These are phyloP conservation scores for Ectropis grisescens DNA, from an alignment of 1,140 invertebrate species.

Conservation along the genomic window DNA sequence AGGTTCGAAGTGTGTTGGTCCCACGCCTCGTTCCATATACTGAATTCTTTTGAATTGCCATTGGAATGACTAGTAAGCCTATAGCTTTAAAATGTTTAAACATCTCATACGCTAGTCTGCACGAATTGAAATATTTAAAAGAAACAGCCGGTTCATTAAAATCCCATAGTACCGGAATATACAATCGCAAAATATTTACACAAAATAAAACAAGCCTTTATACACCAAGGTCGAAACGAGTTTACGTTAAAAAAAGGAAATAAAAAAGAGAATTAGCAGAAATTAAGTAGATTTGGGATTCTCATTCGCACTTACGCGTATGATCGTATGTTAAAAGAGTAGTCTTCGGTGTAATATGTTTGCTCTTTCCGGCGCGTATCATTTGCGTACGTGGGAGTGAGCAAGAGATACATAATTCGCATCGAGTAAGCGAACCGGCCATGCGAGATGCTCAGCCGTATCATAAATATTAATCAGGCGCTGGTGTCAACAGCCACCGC, in stretches of 20 bases:
- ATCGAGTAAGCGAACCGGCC: constrained; percentile 59
- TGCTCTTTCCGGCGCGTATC: constrained; percentile 24
- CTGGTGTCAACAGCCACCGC: constrained; percentile 69
- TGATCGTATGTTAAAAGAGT: constrained; percentile 43
- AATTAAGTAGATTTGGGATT: constrained; percentile 60
- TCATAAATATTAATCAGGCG: constrained; percentile 70
- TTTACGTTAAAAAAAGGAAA: constrained; percentile 23
- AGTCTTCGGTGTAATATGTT: constrained; percentile 17
- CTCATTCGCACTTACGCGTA: constrained; percentile 58
- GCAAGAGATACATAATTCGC: constrained; percentile 50
- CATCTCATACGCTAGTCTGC: background rate
- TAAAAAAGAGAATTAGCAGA: constrained; percentile 39
- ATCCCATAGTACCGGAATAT: too few species aligned
- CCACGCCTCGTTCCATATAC: constrained; percentile 49
- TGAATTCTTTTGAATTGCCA: constrained; percentile 30
- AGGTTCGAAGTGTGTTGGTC: constrained; percentile 40
- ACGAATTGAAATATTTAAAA: too few species aligned
- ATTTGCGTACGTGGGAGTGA: constrained; percentile 24
- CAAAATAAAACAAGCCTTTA: too few species aligned
- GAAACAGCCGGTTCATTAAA: too few species aligned
- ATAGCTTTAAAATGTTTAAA: background rate
- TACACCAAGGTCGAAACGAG: constrained; percentile 17
- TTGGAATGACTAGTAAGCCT: constrained; percentile 18
- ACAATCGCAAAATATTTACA: too few species aligned
- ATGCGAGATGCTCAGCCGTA: constrained; percentile 66